These are phyloP conservation scores for Parnassius orleans DNA, from an alignment of 2,888 invertebrate species.

Conservation along the genomic window DNA sequence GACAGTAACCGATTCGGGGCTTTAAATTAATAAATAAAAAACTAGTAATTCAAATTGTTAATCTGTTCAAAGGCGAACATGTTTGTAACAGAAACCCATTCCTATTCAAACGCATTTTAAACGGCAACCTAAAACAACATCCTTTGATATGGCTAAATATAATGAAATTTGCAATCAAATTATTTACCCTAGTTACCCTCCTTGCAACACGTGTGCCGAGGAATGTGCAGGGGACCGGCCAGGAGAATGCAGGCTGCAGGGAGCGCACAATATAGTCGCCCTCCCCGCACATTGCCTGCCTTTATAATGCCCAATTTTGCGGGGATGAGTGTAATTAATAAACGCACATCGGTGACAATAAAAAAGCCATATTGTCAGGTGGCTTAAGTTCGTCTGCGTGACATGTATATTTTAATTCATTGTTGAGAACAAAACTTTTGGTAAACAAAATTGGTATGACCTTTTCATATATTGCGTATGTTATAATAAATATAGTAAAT, in stretches of 20 bases:
- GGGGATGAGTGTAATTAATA: slow-evolving; percentile 43
- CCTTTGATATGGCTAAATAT: slow-evolving; percentile 10
- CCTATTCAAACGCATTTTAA: no score
- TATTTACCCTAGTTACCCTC: slow-evolving; percentile 40
- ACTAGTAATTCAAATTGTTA: no score
- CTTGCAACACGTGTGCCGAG: slow-evolving; percentile 63
- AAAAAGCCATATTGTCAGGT: slow-evolving; percentile 40
- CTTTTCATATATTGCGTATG: no score
- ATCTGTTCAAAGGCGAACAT: no score
- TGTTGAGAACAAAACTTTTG: not conserved
- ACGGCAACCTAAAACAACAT: no score
- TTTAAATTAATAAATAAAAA: no score
- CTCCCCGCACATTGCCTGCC: slow-evolving; percentile 44
- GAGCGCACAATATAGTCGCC: slow-evolving; percentile 47
- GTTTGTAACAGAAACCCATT: no score
- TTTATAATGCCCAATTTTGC: slow-evolving; percentile 59
- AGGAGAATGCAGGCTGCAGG: slow-evolving; percentile 39
- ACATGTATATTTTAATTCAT: slow-evolving; percentile 7
- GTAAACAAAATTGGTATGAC: no score
- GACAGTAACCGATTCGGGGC: no score
- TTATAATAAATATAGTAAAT: no score
- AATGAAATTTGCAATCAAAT: slow-evolving; percentile 32
- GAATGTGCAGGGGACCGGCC: slow-evolving; percentile 51
- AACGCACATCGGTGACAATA: slow-evolving; percentile 36
- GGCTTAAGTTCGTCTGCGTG: slow-evolving; percentile 25